Conservation (phyloP, 2,797 vertebrate genomes). For the Aulostomus chinensis region DNA sequence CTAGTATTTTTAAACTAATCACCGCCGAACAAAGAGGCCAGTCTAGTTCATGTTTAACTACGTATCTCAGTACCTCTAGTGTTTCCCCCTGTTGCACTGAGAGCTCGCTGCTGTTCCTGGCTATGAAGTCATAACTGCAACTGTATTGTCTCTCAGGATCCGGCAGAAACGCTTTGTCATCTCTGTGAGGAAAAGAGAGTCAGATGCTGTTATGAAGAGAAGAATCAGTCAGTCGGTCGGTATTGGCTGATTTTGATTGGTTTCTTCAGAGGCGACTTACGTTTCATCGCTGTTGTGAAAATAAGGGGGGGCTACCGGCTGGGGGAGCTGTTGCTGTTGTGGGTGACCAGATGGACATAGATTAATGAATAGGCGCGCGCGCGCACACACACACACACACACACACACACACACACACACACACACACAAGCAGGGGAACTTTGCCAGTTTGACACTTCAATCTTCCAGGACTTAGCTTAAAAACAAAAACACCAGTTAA, state of each 20-base stretch:
- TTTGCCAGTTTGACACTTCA: too few relatives aligned
- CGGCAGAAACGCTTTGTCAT: conserved; percentile 25
- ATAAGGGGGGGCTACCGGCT: conserved; percentile 2
- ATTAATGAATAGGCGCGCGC: background rate
- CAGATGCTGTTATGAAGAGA: background rate
- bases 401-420: background rate
- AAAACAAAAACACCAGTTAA: too few relatives aligned
- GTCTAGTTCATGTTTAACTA: too few relatives aligned
- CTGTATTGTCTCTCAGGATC: conserved; percentile 64
- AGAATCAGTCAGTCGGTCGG: too few relatives aligned
- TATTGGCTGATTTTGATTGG: background rate
- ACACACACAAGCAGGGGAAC: too few relatives aligned
- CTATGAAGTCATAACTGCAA: conserved; percentile 89
- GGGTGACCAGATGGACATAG: background rate
- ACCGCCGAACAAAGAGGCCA: too few relatives aligned
- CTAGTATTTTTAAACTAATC: too few relatives aligned
- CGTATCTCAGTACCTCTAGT: conserved; percentile 79
- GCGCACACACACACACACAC: too few relatives aligned
- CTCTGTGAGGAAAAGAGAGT: conserved; percentile 46
- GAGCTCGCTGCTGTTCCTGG: conserved; percentile 88
- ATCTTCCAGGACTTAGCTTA: too few relatives aligned
- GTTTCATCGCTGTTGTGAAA: conserved; percentile 20
- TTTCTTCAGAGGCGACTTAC: conserved; percentile 42
- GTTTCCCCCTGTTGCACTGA: conserved; percentile 84
- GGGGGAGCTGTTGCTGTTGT: conserved; percentile 27